These are phyloP conservation scores for Catostomus latipinnis DNA, from an alignment of 2,797 vertebrate species.

Conservation along the genomic window DNA sequence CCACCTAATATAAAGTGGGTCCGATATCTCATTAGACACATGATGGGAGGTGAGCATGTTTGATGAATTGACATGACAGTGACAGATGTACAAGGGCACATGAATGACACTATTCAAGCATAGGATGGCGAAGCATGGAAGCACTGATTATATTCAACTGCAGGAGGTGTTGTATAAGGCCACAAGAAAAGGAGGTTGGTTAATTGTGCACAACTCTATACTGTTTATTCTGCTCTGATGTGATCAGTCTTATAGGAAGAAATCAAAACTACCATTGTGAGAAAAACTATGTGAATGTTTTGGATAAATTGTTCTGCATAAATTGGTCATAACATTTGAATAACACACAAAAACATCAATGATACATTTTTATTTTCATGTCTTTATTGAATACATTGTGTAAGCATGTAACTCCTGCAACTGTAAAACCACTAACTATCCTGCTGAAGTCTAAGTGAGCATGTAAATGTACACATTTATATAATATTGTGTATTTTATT, in stretches of 20 bases:
- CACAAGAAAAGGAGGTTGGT: slow-evolving; percentile 38
- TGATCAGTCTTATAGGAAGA: no score
- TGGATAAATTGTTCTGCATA: no score
- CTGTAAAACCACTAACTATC: no score
- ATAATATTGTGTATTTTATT: neutral
- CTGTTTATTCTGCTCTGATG: no score
- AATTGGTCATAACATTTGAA: no score
- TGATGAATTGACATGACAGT: slow-evolving; percentile 65
- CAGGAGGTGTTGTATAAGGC: slow-evolving; percentile 21
- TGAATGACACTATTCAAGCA: slow-evolving; percentile 49
- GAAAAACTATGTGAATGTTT: no score
- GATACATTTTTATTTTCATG: no score
- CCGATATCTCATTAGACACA: slow-evolving; percentile 62
- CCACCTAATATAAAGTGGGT: no score
- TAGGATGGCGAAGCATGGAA: slow-evolving; percentile 47
- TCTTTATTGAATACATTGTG: no score
- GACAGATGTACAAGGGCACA: slow-evolving; percentile 69
- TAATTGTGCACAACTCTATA: neutral
- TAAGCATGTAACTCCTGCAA: no score
- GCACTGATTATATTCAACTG: slow-evolving; percentile 28
- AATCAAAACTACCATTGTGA: no score
- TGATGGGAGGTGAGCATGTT: slow-evolving; percentile 59
- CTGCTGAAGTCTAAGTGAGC: neutral
- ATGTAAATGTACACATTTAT: neutral
- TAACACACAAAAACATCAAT: no score